phyloP scores from a whole-genome alignment of 2,113 vertebrate species.

The Coturnix japonica region DNA sequence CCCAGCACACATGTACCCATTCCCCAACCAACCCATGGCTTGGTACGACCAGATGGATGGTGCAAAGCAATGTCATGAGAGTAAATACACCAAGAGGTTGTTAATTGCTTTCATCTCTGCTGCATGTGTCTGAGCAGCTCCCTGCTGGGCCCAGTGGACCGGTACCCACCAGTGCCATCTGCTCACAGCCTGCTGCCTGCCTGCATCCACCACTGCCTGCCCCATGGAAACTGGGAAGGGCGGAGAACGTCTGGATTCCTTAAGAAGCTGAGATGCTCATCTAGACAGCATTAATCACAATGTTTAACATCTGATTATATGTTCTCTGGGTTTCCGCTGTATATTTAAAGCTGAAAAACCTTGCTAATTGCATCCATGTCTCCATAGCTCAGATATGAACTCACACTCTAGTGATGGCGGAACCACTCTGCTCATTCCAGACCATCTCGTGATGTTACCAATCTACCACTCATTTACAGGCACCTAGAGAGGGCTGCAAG shows the following conservation, averaged over 20 bases:
- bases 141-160: not conserved
- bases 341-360: slow-evolving; percentile 24
- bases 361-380: slow-evolving; percentile 14
- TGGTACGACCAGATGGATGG: not conserved
- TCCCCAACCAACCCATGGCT: not conserved
- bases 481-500: not conserved
- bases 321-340: slow-evolving; percentile 19
- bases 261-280: slow-evolving; percentile 28
- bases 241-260: slow-evolving; percentile 46
- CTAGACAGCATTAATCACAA: slow-evolving; percentile 48
- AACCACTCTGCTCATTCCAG: not conserved
- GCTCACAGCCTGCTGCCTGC: not conserved
- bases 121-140: not conserved
- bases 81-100: fast-evolving
- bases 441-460: not conserved
- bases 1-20: not conserved
- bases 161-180: not conserved
- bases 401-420: not conserved
- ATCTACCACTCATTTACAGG: not conserved
- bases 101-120: not conserved
- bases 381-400: slow-evolving; percentile 4
- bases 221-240: not conserved
- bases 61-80: not conserved
- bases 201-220: fast-evolving
- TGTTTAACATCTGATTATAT: slow-evolving; percentile 45